These are phyloP conservation scores for Amblyjoppa proteus DNA, from an alignment of 2,888 invertebrate species.

Conservation along the genomic window DNA sequence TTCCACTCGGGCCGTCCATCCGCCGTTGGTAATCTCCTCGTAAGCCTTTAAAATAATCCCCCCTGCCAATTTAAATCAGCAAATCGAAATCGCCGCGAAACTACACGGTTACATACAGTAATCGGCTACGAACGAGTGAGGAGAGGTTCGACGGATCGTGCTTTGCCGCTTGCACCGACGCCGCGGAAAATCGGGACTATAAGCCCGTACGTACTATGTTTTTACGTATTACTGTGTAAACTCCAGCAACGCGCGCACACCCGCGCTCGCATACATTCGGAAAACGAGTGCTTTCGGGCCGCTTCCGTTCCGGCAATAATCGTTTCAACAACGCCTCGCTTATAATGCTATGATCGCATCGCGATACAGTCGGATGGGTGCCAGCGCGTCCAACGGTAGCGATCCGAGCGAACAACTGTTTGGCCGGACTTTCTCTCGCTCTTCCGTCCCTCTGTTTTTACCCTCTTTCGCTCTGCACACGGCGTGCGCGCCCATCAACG, in stretches of 20 bases:
- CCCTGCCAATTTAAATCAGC: slow-evolving; percentile 76
- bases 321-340: slow-evolving; percentile 83
- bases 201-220: slow-evolving; percentile 46
- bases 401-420: slow-evolving; percentile 58
- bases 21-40: slow-evolving; percentile 77
- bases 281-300: slow-evolving; percentile 52
- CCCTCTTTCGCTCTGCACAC: not conserved
- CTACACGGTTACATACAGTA: slow-evolving; percentile 81
- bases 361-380: slow-evolving; percentile 80
- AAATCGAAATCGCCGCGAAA: slow-evolving; percentile 82
- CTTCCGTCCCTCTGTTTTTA: slow-evolving; percentile 5
- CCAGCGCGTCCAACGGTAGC: slow-evolving; percentile 68
- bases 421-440: slow-evolving; percentile 38
- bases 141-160: slow-evolving; percentile 29
- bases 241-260: not conserved
- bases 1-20: slow-evolving; percentile 55
- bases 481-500: not conserved
- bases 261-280: slow-evolving; percentile 19
- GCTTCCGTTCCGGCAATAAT: slow-evolving; percentile 78
- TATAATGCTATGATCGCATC: slow-evolving; percentile 83
- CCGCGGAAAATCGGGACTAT: slow-evolving; percentile 65
- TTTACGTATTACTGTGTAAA: slow-evolving; percentile 59
- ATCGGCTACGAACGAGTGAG: slow-evolving; percentile 79
- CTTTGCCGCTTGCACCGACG: slow-evolving; percentile 56
- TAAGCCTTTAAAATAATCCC: slow-evolving; percentile 84